phyloP scores from a whole-genome alignment of 2,113 vertebrate species.

The Chaenocephalus aceratus region DNA sequence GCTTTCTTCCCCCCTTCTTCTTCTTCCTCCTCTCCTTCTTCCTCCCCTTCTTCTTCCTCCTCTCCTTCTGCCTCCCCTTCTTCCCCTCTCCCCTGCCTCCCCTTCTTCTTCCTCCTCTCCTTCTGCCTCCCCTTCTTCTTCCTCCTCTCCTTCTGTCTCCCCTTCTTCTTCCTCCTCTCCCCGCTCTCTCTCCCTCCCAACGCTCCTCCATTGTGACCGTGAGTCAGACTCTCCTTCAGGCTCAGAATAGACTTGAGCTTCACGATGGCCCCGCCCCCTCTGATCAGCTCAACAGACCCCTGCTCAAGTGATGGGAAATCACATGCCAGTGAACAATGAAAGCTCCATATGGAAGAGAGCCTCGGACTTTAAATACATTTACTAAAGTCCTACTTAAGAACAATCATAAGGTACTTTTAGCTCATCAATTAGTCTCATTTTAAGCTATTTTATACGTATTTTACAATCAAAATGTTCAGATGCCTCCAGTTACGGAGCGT shows the following conservation, averaged over 20 bases:
- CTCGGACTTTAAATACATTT: neutral
- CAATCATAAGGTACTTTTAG: neutral
- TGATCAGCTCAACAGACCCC: constrained; percentile 56
- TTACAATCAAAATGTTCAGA: neutral
- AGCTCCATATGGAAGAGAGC: neutral
- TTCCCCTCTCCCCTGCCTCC: no score
- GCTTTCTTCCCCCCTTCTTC: neutral
- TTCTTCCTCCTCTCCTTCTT: neutral
- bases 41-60: neutral
- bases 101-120: constrained; percentile 16
- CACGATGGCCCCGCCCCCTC: constrained; percentile 41
- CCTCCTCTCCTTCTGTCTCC: neutral
- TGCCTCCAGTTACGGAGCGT: no score
- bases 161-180: constrained; percentile 13
- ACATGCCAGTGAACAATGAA: constrained; percentile 6
- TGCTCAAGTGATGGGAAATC: constrained; percentile 42
- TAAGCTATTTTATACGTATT: neutral
- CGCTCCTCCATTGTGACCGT: constrained; percentile 61
- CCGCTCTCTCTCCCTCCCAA: neutral
- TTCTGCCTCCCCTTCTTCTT: neutral
- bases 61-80: neutral
- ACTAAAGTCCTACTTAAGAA: neutral
- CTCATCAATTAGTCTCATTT: neutral
- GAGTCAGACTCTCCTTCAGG: constrained; percentile 77
- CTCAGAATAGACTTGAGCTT: constrained; percentile 69